These are phyloP conservation scores for human (Homo sapiens) DNA, from an alignment of 2,113 vertebrate genomes.

Conservation along the genomic window GRCh38 chr9:82301501-82302000, in stretches of 20 bases:
- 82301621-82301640: not conserved
- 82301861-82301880: not conserved
- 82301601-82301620: not conserved
- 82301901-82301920: not conserved
- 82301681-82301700: not conserved
- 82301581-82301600: not conserved
- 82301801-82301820: not conserved
- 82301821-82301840: not conserved
- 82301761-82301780: not conserved
- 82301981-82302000: not conserved
- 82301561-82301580: not conserved
- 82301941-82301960: not conserved
- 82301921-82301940: not conserved
- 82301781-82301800: not conserved
- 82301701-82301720: not conserved
- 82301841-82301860: not conserved
- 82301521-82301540: not conserved
- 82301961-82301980: not conserved
- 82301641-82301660: not conserved
- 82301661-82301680: not conserved
- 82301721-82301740: not conserved
- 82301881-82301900: not conserved
- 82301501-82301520: not conserved
- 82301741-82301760: not conserved
- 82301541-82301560: not conserved